These are phyloP conservation scores for Eremobia ochroleuca DNA, from an alignment of 2,888 invertebrate species.

Conservation along the genomic window DNA sequence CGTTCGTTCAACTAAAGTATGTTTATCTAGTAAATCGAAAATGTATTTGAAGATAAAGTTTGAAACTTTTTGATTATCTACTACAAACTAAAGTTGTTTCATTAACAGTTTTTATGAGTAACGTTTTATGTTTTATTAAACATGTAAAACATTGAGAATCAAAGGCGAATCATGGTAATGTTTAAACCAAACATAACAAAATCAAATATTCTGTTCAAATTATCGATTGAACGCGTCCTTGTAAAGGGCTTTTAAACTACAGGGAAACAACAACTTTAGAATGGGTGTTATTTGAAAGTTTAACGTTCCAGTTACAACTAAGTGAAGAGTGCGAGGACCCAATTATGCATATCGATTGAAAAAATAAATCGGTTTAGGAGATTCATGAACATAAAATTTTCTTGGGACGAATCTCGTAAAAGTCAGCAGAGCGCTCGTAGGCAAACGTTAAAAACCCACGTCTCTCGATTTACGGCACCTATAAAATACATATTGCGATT, in stretches of 20 bases:
- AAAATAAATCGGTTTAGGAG: slow-evolving; percentile 78
- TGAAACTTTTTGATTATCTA: slow-evolving; percentile 48
- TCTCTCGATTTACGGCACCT: slow-evolving; percentile 88
- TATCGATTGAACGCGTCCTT: slow-evolving; percentile 32
- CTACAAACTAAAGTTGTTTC: slow-evolving; percentile 7
- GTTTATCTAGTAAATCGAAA: slow-evolving; percentile 72
- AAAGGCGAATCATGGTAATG: background rate
- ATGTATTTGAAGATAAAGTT: slow-evolving; percentile 66
- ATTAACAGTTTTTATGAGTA: slow-evolving; percentile 19
- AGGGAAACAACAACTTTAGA: slow-evolving; percentile 23
- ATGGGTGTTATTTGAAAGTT: slow-evolving; percentile 37
- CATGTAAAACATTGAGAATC: background rate
- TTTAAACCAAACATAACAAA: slow-evolving; percentile 11
- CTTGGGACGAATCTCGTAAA: slow-evolving; percentile 87
- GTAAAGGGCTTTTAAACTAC: slow-evolving; percentile 22
- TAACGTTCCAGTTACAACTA: slow-evolving; percentile 17
- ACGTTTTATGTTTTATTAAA: slow-evolving; percentile 11
- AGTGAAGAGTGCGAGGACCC: slow-evolving; percentile 47
- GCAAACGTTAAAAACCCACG: slow-evolving; percentile 90
- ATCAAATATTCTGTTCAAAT: slow-evolving; percentile 14
- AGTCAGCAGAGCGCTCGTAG: slow-evolving; percentile 85
- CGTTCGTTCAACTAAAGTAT: slow-evolving; percentile 70
- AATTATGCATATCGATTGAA: slow-evolving; percentile 82
- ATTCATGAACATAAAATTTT: slow-evolving; percentile 81
- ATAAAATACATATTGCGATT: slow-evolving; percentile 91